Evolutionary conservation across 2,888 invertebrate species (phyloP).

Genomic region (Drosophila pseudotalamancana): DNA sequence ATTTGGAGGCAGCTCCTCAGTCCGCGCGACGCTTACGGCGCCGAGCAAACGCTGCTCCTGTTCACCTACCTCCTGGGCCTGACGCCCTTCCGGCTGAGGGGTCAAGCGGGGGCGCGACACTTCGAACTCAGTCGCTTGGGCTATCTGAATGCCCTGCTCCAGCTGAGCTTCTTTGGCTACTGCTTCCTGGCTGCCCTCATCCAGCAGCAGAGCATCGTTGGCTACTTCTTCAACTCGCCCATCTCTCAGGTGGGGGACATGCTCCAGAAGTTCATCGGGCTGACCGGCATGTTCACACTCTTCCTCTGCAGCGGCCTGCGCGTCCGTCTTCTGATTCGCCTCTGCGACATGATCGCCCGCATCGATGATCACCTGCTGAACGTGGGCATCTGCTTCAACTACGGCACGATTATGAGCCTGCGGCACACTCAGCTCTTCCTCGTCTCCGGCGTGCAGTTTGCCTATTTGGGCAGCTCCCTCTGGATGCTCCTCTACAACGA

Average conservation of each 20-base stretch:
- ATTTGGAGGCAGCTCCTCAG: constrained; percentile 66
- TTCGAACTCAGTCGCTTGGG: constrained; percentile 74
- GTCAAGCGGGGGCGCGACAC: constrained; percentile 50
- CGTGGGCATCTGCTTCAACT: constrained; percentile 81
- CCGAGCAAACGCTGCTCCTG: constrained; percentile 76
- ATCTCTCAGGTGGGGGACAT: constrained; percentile 82
- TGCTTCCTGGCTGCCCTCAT: constrained; percentile 80
- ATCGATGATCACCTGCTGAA: constrained; percentile 67
- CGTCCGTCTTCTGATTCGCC: constrained; percentile 66
- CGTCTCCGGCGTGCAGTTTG: constrained; percentile 65
- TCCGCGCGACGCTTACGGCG: constrained; percentile 81
- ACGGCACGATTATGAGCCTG: constrained; percentile 72
- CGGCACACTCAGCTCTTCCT: constrained; percentile 67
- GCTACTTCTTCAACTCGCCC: constrained; percentile 82
- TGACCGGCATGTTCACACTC: constrained; percentile 79
- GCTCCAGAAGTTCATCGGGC: constrained; percentile 81
- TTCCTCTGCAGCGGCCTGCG: constrained; percentile 76
- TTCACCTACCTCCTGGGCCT: constrained; percentile 81
- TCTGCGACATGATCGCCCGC: constrained; percentile 68
- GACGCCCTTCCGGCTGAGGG: constrained; percentile 79
- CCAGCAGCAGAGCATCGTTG: constrained; percentile 81
- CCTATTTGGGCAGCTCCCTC: constrained; percentile 77
- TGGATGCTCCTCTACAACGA: constrained; percentile 77
- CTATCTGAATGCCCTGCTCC: constrained; percentile 74
- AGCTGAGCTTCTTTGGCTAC: constrained; percentile 79